A percentile compares a stretch with the other conserved stretches of the same genome.
Evolutionary conservation across 2,888 invertebrate genomes (phyloP).

Genomic region (Stomorhina lunata): DNA sequence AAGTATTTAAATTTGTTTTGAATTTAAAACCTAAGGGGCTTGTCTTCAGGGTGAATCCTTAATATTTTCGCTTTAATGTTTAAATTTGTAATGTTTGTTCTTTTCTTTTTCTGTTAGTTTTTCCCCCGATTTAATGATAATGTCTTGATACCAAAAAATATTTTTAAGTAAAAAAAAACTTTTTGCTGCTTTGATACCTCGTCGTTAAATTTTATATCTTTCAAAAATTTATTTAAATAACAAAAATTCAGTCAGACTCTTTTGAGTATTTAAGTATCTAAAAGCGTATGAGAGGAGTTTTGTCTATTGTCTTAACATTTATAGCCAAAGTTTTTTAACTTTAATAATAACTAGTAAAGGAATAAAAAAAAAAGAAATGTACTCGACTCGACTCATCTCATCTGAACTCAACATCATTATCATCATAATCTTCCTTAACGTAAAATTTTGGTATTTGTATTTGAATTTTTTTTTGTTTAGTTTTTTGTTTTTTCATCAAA

Average conservation of each 20-base stretch:
- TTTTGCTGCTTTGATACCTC: conserved; percentile 28
- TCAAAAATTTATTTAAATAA: conserved; percentile 1
- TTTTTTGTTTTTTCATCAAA: conserved; percentile 35
- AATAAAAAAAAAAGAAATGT: neutral
- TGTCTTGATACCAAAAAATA: conserved; percentile 12
- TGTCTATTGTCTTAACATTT: conserved; percentile 62
- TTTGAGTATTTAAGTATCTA: conserved; percentile 2
- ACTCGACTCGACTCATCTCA: no score
- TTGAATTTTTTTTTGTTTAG: neutral
- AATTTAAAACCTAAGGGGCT: neutral
- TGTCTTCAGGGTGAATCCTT: conserved; percentile 7
- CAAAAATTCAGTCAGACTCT: conserved; percentile 24
- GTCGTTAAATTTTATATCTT: conserved; percentile 54
- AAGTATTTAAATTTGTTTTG: neutral
- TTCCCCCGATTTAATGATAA: conserved; percentile 27
- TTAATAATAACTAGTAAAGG: conserved; percentile 15
- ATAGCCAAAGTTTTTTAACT: conserved; percentile 59
- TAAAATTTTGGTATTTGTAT: conserved; percentile 14
- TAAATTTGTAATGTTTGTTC: neutral
- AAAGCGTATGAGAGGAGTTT: neutral
- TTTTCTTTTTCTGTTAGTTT: neutral
- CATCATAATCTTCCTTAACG: conserved; percentile 5
- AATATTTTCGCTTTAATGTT: neutral
- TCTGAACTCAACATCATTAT: conserved; percentile 32
- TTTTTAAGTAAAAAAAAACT: conserved; percentile 33